phyloP scores from a whole-genome alignment of 2,797 vertebrate species.

The Sebastes matsubarae region DNA sequence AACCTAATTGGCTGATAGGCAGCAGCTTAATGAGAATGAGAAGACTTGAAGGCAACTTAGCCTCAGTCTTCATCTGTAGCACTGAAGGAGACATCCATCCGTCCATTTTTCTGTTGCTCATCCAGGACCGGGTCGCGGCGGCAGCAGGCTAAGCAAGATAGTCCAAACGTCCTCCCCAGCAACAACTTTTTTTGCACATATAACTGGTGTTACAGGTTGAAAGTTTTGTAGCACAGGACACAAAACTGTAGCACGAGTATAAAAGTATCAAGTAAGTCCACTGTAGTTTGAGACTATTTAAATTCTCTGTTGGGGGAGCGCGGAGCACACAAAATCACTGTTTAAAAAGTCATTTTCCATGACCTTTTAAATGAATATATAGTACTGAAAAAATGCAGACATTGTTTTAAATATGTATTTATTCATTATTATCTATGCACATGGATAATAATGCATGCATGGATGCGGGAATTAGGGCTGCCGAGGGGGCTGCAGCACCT shows the following conservation, averaged over 20 bases:
- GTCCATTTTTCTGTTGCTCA: background rate
- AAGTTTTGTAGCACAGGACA: background rate
- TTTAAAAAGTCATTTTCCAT: too few species aligned
- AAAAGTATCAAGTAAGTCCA: background rate
- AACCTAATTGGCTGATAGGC: constrained; percentile 72
- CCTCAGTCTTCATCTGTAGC: constrained; percentile 14
- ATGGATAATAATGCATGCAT: too few species aligned
- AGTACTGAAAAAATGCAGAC: too few species aligned
- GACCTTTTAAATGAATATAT: too few species aligned
- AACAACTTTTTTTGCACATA: background rate
- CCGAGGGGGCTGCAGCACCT: too few species aligned
- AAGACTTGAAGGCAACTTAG: constrained; percentile 28
- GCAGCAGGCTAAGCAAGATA: background rate
- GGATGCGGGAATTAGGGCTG: too few species aligned
- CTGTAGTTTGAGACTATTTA: too few species aligned
- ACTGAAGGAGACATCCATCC: background rate
- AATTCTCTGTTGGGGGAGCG: too few species aligned
- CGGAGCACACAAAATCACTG: too few species aligned
- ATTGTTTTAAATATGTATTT: too few species aligned
- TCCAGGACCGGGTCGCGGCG: accelerated
- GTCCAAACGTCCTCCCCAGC: background rate
- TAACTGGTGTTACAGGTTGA: background rate
- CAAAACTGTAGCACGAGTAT: background rate
- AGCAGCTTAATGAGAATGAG: constrained; percentile 56
- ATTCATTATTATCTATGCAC: too few species aligned